These are phyloP conservation scores for Philotrypesis tridentata DNA, from an alignment of 1,140 invertebrate genomes.

Conservation along the genomic window DNA sequence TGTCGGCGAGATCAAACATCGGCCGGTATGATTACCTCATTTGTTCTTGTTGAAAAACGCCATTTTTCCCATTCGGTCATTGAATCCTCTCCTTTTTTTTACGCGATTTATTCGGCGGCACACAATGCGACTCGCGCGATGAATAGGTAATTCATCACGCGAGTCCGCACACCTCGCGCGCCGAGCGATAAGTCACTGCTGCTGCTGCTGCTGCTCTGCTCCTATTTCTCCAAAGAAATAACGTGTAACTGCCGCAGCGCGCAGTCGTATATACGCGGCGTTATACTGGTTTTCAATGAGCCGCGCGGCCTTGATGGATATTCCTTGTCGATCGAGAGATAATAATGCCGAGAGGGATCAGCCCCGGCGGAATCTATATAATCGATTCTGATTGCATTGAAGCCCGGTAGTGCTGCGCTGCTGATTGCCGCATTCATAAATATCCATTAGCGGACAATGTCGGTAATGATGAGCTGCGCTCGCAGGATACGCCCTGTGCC, in stretches of 20 bases:
- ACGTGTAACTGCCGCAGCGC: too few species aligned
- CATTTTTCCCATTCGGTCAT: slow-evolving; percentile 41
- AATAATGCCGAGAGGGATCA: slow-evolving; percentile 10
- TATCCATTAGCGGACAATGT: slow-evolving; percentile 74
- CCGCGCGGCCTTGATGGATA: background rate
- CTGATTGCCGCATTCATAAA: slow-evolving; percentile 75
- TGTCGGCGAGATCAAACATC: slow-evolving; percentile 64
- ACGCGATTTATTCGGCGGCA: slow-evolving; percentile 38
- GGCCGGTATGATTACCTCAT: slow-evolving; percentile 44
- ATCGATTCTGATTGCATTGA: slow-evolving; percentile 75
- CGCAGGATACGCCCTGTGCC: slow-evolving; percentile 70
- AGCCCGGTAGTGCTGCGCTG: slow-evolving; percentile 70
- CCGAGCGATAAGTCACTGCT: background rate
- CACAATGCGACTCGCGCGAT: slow-evolving; percentile 18
- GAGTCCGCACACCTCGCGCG: background rate
- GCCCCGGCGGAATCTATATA: slow-evolving; percentile 53
- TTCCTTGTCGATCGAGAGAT: background rate
- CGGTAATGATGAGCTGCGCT: slow-evolving; percentile 68
- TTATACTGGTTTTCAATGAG: slow-evolving; percentile 9
- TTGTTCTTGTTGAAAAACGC: slow-evolving; percentile 49
- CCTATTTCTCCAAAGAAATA: background rate
- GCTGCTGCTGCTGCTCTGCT: background rate
- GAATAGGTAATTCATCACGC: slow-evolving; percentile 38
- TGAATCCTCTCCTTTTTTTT: slow-evolving; percentile 38
- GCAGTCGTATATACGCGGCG: background rate